Conservation (phyloP, 2,888 invertebrate genomes). For the Drosophila aldrichi region DNA sequence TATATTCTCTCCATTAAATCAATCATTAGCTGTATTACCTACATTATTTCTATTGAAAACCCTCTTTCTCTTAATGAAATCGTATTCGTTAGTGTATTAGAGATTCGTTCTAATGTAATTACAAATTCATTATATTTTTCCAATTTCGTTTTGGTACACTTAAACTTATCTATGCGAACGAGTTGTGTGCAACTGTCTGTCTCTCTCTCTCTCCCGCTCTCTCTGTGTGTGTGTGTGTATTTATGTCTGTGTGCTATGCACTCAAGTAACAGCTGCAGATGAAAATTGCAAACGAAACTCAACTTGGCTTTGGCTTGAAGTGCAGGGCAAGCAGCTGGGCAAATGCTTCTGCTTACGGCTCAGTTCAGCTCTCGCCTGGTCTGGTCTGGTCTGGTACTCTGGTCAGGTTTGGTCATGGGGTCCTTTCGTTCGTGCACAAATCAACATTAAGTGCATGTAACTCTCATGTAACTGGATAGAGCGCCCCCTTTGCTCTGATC, state of each 20-base stretch:
- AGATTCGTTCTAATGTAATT: conserved; percentile 45
- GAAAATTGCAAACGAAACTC: conserved; percentile 80
- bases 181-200: conserved; percentile 33
- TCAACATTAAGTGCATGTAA: conserved; percentile 78
- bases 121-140: conserved; percentile 62
- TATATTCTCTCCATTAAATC: no score
- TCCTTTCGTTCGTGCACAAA: conserved; percentile 63
- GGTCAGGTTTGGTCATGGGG: conserved; percentile 33
- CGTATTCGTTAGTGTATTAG: conserved; percentile 28
- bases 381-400: conserved; percentile 22
- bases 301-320: conserved; percentile 44
- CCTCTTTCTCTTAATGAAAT: neutral
- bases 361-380: neutral
- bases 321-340: conserved; percentile 39
- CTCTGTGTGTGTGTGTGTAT: conserved; percentile 35
- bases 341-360: conserved; percentile 27
- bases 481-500: neutral
- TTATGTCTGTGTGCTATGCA: conserved; percentile 46
- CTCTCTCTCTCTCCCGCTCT: conserved; percentile 43
- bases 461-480: conserved; percentile 43
- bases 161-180: conserved; percentile 42
- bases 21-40: no score
- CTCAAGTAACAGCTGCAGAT: conserved; percentile 73
- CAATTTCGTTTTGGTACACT: conserved; percentile 64
- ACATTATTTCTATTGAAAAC: neutral